Conservation (phyloP, 1,140 invertebrate species). For the Aplysia californica region DNA sequence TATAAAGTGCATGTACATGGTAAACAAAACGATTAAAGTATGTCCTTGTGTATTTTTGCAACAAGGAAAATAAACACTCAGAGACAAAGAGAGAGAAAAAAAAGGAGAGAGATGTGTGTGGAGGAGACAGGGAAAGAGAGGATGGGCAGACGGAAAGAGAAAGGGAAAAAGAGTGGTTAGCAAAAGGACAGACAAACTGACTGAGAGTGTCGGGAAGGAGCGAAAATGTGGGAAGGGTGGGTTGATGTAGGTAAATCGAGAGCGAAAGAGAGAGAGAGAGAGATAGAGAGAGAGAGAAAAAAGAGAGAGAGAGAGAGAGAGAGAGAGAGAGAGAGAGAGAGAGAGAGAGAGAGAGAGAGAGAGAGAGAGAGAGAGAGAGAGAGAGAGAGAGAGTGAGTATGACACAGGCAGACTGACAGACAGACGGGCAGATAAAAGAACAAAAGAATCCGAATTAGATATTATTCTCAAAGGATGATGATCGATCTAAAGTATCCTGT, state of each 20-base stretch:
- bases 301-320: not conserved
- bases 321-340: not conserved
- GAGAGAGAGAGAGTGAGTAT: slow-evolving; percentile 4
- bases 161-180: not conserved
- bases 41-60: no score
- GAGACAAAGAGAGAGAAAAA: no score
- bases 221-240: not conserved
- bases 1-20: no score
- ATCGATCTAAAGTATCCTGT: no score
- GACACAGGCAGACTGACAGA: not conserved
- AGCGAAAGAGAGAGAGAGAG: not conserved
- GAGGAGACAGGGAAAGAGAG: not conserved
- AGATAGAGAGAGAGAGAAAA: not conserved
- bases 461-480: no score
- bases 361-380: slow-evolving; percentile 5
- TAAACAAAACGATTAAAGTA: no score
- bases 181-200: not conserved
- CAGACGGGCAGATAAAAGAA: no score
- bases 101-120: not conserved
- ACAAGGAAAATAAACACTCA: no score
- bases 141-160: not conserved
- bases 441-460: no score
- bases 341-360: not conserved
- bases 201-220: no score
- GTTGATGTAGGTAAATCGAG: not conserved